Percentiles rank a stretch among this genome's conserved stretches.
Conservation (phyloP, 2,888 invertebrate genomes). For the Tribolium freemani region DNA sequence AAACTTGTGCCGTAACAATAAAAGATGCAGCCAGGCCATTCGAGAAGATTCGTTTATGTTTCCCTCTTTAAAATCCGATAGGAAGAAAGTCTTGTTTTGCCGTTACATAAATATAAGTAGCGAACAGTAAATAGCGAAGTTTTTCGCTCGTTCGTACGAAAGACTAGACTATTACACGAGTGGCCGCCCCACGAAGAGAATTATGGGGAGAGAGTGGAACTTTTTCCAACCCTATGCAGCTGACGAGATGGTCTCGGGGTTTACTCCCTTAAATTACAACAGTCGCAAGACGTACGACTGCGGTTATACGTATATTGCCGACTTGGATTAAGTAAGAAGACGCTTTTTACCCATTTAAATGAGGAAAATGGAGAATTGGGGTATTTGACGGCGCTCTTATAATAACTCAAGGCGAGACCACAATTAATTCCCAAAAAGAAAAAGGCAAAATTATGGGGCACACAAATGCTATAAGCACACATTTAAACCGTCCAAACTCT, state of each 20-base stretch:
- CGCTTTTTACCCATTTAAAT: constrained; percentile 25
- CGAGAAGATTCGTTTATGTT: constrained; percentile 23
- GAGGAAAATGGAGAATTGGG: neutral
- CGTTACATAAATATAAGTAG: constrained; percentile 54
- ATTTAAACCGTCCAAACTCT: neutral
- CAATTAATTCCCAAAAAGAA: neutral
- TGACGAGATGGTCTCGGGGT: constrained; percentile 28
- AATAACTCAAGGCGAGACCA: neutral
- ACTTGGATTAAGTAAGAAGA: constrained; percentile 24
- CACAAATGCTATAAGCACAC: neutral
- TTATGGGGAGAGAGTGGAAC: constrained; percentile 39
- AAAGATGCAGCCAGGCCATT: constrained; percentile 27
- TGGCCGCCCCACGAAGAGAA: constrained; percentile 47
- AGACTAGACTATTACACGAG: constrained; percentile 51
- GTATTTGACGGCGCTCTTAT: neutral
- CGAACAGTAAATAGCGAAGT: constrained; percentile 56
- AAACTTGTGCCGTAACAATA: constrained; percentile 22
- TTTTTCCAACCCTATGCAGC: constrained; percentile 31
- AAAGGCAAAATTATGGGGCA: neutral
- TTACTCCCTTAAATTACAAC: constrained; percentile 31
- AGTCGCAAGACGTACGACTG: constrained; percentile 22
- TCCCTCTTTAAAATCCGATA: constrained; percentile 32
- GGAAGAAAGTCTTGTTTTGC: constrained; percentile 43
- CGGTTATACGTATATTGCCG: constrained; percentile 22
- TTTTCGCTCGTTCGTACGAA: constrained; percentile 49